A percentile compares a stretch with the other conserved stretches of the same genome.
phyloP scores from a whole-genome alignment of 2,113 vertebrate species.

The Calonectris borealis region DNA sequence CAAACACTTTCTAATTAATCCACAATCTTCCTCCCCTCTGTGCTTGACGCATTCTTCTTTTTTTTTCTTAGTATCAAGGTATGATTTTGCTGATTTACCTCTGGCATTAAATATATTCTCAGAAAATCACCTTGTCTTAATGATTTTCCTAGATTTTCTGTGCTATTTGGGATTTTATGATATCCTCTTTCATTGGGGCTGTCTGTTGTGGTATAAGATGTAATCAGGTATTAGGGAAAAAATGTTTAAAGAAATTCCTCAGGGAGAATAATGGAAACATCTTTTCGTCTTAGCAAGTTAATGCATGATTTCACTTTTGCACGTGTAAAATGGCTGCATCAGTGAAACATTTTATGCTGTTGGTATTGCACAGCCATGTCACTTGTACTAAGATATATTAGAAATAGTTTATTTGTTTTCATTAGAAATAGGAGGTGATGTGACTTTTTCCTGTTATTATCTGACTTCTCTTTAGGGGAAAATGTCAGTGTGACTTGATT shows the following conservation, averaged over 20 bases:
- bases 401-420: not conserved
- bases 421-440: not conserved
- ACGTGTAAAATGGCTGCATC: not conserved
- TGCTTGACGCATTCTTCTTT: not conserved
- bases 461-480: not conserved
- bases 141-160: not conserved
- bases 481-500: constrained; percentile 48
- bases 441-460: constrained; percentile 12
- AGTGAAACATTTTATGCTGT: not conserved
- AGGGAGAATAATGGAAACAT: not conserved
- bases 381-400: not conserved
- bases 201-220: not conserved
- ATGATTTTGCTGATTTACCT: not conserved
- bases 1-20: not conserved
- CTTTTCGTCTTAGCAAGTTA: not conserved
- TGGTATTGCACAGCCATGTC: not conserved
- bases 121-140: not conserved
- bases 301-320: not conserved
- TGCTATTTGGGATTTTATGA: not conserved
- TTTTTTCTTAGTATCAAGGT: not conserved
- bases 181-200: not conserved
- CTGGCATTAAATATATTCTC: not conserved
- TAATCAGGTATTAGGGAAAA: not conserved
- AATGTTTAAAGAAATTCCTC: not conserved
- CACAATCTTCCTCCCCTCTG: not conserved